A percentile compares a stretch with the other conserved stretches of the same genome.
Conservation (phyloP, 2,888 invertebrate genomes). For the Polyommatus icarus region DNA sequence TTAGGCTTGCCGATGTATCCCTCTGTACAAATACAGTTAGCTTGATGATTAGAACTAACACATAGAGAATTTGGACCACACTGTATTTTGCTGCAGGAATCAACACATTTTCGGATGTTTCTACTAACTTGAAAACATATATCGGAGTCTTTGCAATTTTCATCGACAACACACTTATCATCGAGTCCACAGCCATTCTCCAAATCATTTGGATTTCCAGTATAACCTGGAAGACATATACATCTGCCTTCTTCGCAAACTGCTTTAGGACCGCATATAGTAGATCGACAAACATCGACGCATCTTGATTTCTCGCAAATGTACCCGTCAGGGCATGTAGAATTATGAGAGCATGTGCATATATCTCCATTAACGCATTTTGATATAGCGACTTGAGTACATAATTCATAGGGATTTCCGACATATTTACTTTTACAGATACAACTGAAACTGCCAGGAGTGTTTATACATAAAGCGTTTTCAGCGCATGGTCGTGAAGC, state of each 20-base stretch:
- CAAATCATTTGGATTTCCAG: slow-evolving; percentile 87
- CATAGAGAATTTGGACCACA: slow-evolving; percentile 95
- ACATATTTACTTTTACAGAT: slow-evolving; percentile 90
- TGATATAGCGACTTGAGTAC: slow-evolving; percentile 85
- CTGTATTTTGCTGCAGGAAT: slow-evolving; percentile 92
- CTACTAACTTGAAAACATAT: slow-evolving; percentile 93
- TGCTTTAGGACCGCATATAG: slow-evolving; percentile 90
- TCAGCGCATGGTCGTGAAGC: slow-evolving; percentile 88
- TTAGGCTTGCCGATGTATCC: slow-evolving; percentile 91
- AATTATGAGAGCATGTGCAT: slow-evolving; percentile 85
- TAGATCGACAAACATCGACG: slow-evolving; percentile 86
- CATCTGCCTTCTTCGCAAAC: slow-evolving; percentile 90
- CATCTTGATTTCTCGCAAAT: slow-evolving; percentile 87
- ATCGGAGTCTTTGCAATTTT: slow-evolving; percentile 90
- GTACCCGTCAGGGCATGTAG: slow-evolving; percentile 88
- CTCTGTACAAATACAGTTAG: slow-evolving; percentile 91
- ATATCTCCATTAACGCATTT: slow-evolving; percentile 85
- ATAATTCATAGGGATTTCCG: slow-evolving; percentile 93
- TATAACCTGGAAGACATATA: slow-evolving; percentile 88
- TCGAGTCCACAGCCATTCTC: slow-evolving; percentile 85
- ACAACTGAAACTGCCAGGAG: slow-evolving; percentile 93
- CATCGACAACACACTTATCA: slow-evolving; percentile 89
- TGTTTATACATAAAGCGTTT: slow-evolving; percentile 94
- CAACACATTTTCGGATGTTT: slow-evolving; percentile 89
- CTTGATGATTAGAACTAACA: slow-evolving; percentile 90